A percentile compares a stretch with the other conserved stretches of the same genome.
phyloP scores from a whole-genome alignment of 2,888 invertebrate genomes.

The Clusia tigrina region DNA sequence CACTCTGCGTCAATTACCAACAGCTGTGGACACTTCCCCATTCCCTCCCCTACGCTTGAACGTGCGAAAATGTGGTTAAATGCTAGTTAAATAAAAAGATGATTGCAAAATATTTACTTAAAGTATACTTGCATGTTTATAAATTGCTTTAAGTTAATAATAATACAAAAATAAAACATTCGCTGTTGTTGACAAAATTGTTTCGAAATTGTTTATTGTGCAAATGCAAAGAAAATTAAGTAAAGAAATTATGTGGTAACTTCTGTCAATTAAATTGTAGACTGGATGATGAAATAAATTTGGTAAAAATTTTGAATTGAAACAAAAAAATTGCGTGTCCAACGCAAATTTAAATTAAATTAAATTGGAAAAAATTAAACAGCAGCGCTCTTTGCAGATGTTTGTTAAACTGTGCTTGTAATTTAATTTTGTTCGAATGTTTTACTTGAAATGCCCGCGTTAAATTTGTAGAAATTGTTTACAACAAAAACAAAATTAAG shows the following conservation, averaged over 20 bases:
- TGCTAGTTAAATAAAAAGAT: not conserved
- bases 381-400: not conserved
- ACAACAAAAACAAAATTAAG: constrained; percentile 16
- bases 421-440: not conserved
- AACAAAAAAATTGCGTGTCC: constrained; percentile 24
- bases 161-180: constrained; percentile 4
- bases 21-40: too few species aligned
- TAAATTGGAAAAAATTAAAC: constrained; percentile 8
- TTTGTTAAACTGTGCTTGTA: constrained; percentile 6
- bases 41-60: too few species aligned
- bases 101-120: not conserved
- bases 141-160: too few species aligned
- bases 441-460: too few species aligned
- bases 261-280: constrained; percentile 65
- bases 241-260: constrained; percentile 58
- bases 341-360: constrained; percentile 15
- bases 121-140: too few species aligned
- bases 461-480: not conserved
- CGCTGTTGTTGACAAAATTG: not conserved
- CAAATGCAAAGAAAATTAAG: constrained; percentile 11
- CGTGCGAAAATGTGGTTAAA: constrained; percentile 7
- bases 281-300: constrained; percentile 51
- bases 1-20: constrained; percentile 5
- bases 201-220: constrained; percentile 13
- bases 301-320: constrained; percentile 18